Evolutionary conservation across 2,888 invertebrate genomes (phyloP).

Genomic region (Troilus luridus): DNA sequence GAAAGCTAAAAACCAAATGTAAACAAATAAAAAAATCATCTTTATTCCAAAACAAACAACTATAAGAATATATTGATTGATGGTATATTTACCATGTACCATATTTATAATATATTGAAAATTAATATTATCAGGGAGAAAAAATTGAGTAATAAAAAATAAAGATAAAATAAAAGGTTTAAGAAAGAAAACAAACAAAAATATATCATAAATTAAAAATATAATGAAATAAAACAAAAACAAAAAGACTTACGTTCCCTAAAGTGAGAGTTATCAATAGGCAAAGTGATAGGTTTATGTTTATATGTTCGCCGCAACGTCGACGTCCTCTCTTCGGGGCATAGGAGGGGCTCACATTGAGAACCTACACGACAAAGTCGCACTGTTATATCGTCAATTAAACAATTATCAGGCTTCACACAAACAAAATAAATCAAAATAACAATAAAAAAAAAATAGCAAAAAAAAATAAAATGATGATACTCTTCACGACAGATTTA

Average conservation of each 20-base stretch:
- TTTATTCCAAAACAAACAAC: not conserved
- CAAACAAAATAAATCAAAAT: slow-evolving; percentile 16
- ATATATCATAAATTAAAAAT: slow-evolving; percentile 59
- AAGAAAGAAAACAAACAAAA: slow-evolving; percentile 18
- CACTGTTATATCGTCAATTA: slow-evolving; percentile 22
- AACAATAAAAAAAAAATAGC: not conserved
- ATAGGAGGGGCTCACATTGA: slow-evolving; percentile 66
- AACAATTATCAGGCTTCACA: not conserved
- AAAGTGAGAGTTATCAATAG: slow-evolving; percentile 76
- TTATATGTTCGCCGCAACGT: slow-evolving; percentile 72
- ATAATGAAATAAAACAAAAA: slow-evolving; percentile 59
- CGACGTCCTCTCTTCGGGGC: slow-evolving; percentile 70
- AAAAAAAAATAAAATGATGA: slow-evolving; percentile 33
- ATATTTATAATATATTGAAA: not conserved
- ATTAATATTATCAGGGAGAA: not conserved
- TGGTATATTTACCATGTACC: not conserved
- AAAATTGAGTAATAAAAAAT: not conserved
- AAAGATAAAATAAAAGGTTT: not conserved
- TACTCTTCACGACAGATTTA: slow-evolving; percentile 13
- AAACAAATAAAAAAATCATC: not conserved
- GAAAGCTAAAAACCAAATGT: not conserved
- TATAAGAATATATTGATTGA: not conserved
- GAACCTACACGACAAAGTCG: slow-evolving; percentile 63
- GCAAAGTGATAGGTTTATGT: slow-evolving; percentile 79
- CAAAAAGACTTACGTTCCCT: slow-evolving; percentile 76